These are phyloP conservation scores for Buphagus erythrorhynchus DNA, from an alignment of 2,797 vertebrate genomes.

Conservation along the genomic window DNA sequence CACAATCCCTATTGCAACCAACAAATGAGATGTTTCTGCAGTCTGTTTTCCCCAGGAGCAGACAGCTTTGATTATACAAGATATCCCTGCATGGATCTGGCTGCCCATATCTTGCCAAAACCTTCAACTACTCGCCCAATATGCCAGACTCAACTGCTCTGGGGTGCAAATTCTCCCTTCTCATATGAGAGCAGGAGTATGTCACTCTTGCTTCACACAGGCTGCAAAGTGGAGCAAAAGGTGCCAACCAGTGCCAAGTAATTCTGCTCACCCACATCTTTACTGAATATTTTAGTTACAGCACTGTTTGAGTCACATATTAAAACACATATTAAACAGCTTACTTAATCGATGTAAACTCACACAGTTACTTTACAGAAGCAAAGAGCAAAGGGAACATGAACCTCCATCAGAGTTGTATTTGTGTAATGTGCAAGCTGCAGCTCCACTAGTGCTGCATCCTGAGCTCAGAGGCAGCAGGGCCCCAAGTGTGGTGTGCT, in stretches of 20 bases:
- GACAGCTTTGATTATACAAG: not conserved
- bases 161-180: not conserved
- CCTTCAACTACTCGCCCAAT: not conserved
- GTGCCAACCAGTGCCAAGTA: not conserved
- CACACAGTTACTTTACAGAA: not conserved
- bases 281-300: not conserved
- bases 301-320: not conserved
- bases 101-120: not conserved
- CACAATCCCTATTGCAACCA: not conserved
- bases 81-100: not conserved
- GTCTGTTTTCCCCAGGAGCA: not conserved
- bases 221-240: not conserved
- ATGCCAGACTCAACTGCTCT: not conserved
- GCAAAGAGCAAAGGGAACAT: not conserved
- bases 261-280: not conserved
- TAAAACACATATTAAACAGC: not conserved
- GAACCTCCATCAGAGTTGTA: not conserved
- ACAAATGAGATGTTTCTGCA: not conserved
- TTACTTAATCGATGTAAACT: not conserved
- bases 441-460: not conserved
- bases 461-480: not conserved
- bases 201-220: not conserved
- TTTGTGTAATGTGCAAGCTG: not conserved
- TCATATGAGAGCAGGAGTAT: not conserved
- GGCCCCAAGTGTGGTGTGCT: rapidly evolving